Percentiles rank a stretch among this genome's conserved stretches.
Conservation (phyloP, 2,113 vertebrate species). For the Peromyscus leucopus region DNA sequence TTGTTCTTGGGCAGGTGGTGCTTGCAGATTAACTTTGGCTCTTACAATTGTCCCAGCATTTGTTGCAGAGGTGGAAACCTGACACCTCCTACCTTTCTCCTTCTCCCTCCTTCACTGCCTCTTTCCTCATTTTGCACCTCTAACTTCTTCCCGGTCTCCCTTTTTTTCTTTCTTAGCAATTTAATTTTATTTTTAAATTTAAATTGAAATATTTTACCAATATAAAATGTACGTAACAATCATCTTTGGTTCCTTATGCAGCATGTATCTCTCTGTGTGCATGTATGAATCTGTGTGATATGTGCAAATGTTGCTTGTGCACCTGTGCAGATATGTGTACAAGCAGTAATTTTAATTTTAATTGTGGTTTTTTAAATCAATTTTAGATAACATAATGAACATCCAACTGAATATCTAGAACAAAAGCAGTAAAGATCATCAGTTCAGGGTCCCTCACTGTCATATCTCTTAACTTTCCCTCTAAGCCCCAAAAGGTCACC, state of each 20-base stretch:
- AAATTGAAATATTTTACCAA: background rate
- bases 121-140: background rate
- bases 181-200: background rate
- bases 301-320: background rate
- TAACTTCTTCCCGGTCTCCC: background rate
- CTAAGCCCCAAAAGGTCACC: background rate
- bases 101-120: accelerated
- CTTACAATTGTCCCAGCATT: background rate
- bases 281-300: background rate
- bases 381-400: background rate
- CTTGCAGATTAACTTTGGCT: background rate
- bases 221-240: background rate
- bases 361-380: background rate
- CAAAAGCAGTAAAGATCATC: background rate
- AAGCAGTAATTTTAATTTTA: background rate
- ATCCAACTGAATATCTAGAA: conserved; percentile 24
- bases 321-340: background rate
- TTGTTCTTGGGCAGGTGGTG: background rate
- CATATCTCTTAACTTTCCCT: background rate
- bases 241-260: background rate
- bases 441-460: background rate
- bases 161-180: background rate
- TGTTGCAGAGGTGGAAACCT: background rate
- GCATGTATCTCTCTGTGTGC: background rate
- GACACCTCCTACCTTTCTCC: background rate